These are phyloP conservation scores for Mimumesa dahlbomi DNA, from an alignment of 2,888 invertebrate genomes.

Conservation along the genomic window DNA sequence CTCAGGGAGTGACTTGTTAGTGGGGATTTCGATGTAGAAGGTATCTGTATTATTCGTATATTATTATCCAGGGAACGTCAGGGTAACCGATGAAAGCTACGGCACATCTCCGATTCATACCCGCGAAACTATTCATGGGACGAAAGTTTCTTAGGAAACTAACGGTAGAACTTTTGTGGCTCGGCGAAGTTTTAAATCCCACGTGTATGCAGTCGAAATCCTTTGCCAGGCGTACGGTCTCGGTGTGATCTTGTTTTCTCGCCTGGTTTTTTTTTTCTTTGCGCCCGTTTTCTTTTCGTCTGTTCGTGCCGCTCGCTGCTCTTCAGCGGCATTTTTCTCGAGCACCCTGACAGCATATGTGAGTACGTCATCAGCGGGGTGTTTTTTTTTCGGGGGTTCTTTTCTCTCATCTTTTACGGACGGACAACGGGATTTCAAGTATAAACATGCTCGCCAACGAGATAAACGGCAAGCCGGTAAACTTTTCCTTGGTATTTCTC, in stretches of 20 bases:
- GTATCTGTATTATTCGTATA: too few species aligned
- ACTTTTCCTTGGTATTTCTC: conserved; percentile 14
- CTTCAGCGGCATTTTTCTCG: conserved; percentile 68
- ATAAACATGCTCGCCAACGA: background rate
- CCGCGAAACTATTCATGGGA: conserved; percentile 43
- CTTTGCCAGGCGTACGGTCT: conserved; percentile 27
- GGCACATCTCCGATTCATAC: conserved; percentile 49
- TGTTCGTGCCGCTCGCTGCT: conserved; percentile 48
- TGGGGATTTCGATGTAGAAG: too few species aligned
- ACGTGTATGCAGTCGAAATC: conserved; percentile 55
- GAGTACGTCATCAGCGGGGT: conserved; percentile 57
- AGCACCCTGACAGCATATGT: conserved; percentile 64
- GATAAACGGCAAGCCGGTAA: conserved; percentile 23
- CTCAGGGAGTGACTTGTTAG: too few species aligned
- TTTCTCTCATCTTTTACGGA: conserved; percentile 30
- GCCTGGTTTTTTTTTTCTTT: conserved; percentile 42
- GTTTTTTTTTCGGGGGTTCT: conserved; percentile 30
- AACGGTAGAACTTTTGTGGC: conserved; percentile 52
- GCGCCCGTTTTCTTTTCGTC: conserved; percentile 15
- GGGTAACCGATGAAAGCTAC: conserved; percentile 31
- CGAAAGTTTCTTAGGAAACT: conserved; percentile 51
- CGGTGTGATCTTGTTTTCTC: conserved; percentile 57
- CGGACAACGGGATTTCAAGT: background rate
- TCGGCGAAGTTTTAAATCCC: conserved; percentile 44
- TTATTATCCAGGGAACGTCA: too few species aligned